Base-by-base conservation (phyloP, 2,113 vertebrate species). In the Bubalus kerabau region DNA sequence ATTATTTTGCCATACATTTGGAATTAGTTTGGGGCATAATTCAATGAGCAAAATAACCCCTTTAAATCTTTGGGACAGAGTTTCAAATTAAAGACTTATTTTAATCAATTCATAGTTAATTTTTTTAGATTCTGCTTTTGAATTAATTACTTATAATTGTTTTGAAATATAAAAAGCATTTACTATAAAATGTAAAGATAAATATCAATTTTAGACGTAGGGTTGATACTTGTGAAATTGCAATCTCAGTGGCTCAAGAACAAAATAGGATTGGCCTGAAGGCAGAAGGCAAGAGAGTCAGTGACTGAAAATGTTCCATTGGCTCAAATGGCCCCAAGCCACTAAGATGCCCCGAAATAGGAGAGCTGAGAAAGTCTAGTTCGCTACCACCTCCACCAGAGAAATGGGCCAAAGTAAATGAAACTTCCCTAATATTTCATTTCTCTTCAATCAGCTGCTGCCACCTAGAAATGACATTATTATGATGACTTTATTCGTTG, bases 141-240 rank as follows among this genome's bases (percentile, higher is more conserved):
- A 88, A 90, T 96, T 96, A 62, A 36, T 87, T 97, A 64, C 16
- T 82, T 43, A 23, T 48, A 7, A 28, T 48, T 84, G 32, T 93
- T 96, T 93, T 97, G n/a, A 93, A 95, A 64, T 54, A 48, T 84
- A 21, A 87, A 87, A 95, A 64, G 24, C 24, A 95, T 50, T 74
- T 52, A 9, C 26, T 90, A 62, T 85, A 43, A 40, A 46, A 46
- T 30, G 32, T 88, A 48, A 94, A 91, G 19, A 84, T 50, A 62
- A 81, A 62, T 87, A 81, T 50, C 43, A 92, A 11, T 7, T 28
- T 56, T 21, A 71, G 50, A 21, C 10, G 12, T 6, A 36, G 5
- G 14, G 14, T 26, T 95, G 52, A 83, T 74, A n/a, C 57, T 78
- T 80, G 78, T 54, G 40, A 90, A 82, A 21, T 3, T 94, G 17